Conservation (phyloP, 2,113 vertebrate genomes). For the Hiodon alosoides region DNA sequence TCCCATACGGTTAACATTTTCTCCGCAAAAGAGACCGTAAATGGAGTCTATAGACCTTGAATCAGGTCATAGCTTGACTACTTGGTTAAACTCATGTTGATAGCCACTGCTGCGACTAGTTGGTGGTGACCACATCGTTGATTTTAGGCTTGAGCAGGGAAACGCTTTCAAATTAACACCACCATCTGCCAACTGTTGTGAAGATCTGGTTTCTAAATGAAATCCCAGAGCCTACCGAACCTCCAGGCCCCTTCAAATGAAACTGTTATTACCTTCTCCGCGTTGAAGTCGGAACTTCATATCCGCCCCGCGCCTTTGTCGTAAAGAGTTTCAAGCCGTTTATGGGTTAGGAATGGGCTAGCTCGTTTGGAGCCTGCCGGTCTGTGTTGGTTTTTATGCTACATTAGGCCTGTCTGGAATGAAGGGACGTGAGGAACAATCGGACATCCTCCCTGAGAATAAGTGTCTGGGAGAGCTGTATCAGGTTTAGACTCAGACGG, state of each 20-base stretch:
- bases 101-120: not conserved
- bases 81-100: conserved; percentile 17
- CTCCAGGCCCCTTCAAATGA: conserved; percentile 1
- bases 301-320: not conserved
- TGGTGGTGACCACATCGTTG: not conserved
- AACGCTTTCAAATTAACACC: conserved; percentile 27
- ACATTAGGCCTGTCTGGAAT: not conserved
- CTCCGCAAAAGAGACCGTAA: not conserved
- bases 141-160: conserved; percentile 21
- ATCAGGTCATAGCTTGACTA: conserved; percentile 9
- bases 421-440: not conserved
- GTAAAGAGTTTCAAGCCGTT: conserved; percentile 1
- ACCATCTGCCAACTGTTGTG: conserved; percentile 26
- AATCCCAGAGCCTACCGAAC: conserved; percentile 9
- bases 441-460: not conserved
- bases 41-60: not conserved
- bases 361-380: conserved; percentile 1
- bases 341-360: not conserved
- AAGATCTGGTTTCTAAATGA: conserved; percentile 22
- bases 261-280: conserved; percentile 17
- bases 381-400: conserved; percentile 9
- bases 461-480: not conserved
- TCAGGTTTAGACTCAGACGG: not conserved
- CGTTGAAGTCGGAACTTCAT: conserved; percentile 9
- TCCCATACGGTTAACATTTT: not conserved